Conservation (phyloP, 2,797 vertebrate species). For the Chloroceryle amazona region DNA sequence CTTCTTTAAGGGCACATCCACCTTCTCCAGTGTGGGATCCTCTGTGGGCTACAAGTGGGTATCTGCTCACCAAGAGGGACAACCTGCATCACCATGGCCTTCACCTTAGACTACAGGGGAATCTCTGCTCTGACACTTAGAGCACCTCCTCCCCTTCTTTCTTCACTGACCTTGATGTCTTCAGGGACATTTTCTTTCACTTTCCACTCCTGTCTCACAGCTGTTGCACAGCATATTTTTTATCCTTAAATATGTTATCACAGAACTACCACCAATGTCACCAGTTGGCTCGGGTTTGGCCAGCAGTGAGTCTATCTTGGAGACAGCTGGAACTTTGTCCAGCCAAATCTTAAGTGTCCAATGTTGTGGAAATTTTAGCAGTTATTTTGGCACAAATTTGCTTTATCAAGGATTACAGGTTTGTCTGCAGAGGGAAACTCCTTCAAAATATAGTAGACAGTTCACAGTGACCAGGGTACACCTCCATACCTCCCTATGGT, state of each 20-base stretch:
- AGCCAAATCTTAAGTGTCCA: not conserved
- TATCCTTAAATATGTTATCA: not conserved
- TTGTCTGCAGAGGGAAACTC: not conserved
- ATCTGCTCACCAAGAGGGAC: rapidly evolving
- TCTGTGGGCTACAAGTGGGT: not conserved
- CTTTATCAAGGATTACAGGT: not conserved
- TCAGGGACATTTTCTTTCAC: not conserved
- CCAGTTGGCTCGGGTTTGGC: not conserved
- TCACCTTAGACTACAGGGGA: not conserved
- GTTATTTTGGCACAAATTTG: not conserved
- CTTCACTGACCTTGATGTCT: not conserved
- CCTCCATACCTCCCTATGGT: not conserved
- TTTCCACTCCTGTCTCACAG: not conserved
- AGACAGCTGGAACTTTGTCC: not conserved
- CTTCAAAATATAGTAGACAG: not conserved
- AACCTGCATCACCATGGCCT: not conserved
- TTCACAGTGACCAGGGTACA: not conserved
- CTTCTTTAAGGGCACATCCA: not conserved
- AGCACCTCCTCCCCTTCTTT: not conserved
- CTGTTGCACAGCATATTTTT: not conserved
- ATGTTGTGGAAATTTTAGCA: not conserved
- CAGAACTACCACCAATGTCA: rapidly evolving
- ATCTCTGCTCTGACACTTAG: rapidly evolving
- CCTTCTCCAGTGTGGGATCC: too few species aligned
- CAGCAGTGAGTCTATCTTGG: rapidly evolving